phyloP scores from a whole-genome alignment of 2,888 invertebrate species.

The Podabrus alpinus region DNA sequence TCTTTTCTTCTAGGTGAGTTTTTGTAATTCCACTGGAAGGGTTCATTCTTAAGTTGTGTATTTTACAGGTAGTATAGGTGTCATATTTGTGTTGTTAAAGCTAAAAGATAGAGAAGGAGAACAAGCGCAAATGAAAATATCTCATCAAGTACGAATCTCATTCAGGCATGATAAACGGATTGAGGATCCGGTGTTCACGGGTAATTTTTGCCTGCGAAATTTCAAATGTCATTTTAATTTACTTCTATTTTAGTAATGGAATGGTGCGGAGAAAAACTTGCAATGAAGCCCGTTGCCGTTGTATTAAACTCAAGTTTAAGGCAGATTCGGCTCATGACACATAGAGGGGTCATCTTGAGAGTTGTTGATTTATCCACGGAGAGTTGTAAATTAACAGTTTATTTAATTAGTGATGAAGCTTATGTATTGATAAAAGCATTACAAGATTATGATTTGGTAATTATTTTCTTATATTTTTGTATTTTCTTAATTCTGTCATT shows the following conservation, averaged over 20 bases:
- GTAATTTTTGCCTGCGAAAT: slow-evolving; percentile 23
- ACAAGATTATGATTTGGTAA: slow-evolving; percentile 61
- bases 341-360: slow-evolving; percentile 52
- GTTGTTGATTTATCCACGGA: slow-evolving; percentile 51
- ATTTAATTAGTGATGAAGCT: slow-evolving; percentile 50
- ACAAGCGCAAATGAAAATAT: slow-evolving; percentile 19
- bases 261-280: slow-evolving; percentile 52
- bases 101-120: slow-evolving; percentile 32
- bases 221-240: background rate
- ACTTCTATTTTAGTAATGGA: slow-evolving; percentile 40
- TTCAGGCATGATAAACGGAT: slow-evolving; percentile 34
- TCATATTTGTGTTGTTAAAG: slow-evolving; percentile 36
- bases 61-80: slow-evolving; percentile 38
- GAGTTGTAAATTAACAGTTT: slow-evolving; percentile 43
- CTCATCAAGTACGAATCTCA: slow-evolving; percentile 34
- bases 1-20: slow-evolving; percentile 50
- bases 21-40: background rate
- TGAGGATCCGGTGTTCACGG: slow-evolving; percentile 38
- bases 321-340: slow-evolving; percentile 52
- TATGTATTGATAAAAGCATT: slow-evolving; percentile 54
- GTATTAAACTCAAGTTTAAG: slow-evolving; percentile 46
- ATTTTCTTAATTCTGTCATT: slow-evolving; percentile 22
- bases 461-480: background rate
- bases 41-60: background rate
- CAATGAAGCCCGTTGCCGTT: slow-evolving; percentile 51